Evolutionary conservation across 1,140 invertebrate genomes (phyloP).

Genomic region (Tetramorium alpestre): DNA sequence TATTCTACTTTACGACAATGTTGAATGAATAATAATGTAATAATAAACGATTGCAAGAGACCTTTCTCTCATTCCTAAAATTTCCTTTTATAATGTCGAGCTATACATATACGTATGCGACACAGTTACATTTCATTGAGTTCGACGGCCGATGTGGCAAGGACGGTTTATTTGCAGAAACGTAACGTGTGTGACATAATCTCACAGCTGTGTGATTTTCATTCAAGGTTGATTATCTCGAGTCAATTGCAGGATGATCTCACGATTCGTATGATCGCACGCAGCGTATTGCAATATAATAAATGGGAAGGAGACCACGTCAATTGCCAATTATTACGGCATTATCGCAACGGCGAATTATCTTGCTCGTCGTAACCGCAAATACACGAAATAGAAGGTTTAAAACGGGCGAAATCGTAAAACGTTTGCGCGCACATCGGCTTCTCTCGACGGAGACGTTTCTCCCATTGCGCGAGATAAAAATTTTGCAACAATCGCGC

Average conservation of each 20-base stretch:
- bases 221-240: slow-evolving; percentile 27
- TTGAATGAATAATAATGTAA: background rate
- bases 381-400: background rate
- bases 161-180: slow-evolving; percentile 4
- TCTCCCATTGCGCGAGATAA: background rate
- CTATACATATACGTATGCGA: too few relatives aligned
- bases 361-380: background rate
- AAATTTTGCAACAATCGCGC: background rate
- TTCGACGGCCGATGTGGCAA: background rate
- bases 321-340: background rate
- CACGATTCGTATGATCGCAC: background rate
- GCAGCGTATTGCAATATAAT: background rate
- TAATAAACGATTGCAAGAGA: background rate
- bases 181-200: background rate
- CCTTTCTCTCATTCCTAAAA: background rate
- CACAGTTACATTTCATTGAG: background rate
- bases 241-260: slow-evolving; percentile 2
- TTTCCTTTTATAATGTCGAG: background rate
- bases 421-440: background rate
- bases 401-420: background rate
- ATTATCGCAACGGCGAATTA: background rate
- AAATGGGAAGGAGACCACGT: background rate
- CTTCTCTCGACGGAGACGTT: background rate
- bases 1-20: background rate
- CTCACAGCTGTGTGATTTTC: background rate